A percentile compares a stretch with the other conserved stretches of the same genome.
Evolutionary conservation across 2,113 vertebrate species (phyloP).

Genomic region (Paraplagusia blochii): DNA sequence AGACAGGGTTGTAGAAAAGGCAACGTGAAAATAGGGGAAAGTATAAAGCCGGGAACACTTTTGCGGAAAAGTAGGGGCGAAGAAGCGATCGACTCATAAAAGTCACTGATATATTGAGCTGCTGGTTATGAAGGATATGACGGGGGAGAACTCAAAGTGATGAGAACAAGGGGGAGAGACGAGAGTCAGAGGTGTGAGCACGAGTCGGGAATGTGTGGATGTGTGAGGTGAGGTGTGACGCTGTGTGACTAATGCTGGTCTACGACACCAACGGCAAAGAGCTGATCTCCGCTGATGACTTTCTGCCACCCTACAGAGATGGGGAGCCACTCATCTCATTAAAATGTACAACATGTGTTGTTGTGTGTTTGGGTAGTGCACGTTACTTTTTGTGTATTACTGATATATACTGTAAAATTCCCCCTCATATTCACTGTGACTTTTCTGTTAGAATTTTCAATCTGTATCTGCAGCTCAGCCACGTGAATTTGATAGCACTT

Average conservation of each 20-base stretch:
- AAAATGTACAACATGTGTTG: conserved; percentile 55
- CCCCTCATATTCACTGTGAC: no score
- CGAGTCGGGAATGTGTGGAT: conserved; percentile 39
- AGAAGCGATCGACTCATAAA: conserved; percentile 16
- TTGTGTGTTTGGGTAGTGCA: conserved; percentile 4
- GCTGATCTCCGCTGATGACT: conserved; percentile 66
- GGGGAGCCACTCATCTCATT: conserved; percentile 65
- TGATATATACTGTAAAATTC: no score
- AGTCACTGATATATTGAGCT: neutral
- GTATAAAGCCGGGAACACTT: no score
- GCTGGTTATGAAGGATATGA: conserved; percentile 3
- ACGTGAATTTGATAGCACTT: no score
- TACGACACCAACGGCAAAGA: conserved; percentile 46
- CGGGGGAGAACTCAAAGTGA: neutral
- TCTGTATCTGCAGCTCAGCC: no score
- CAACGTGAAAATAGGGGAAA: no score
- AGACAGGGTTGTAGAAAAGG: conserved; percentile 15
- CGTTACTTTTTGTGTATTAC: neutral
- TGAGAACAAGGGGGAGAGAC: conserved; percentile 5
- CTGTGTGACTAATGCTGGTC: conserved; percentile 58
- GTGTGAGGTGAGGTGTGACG: conserved; percentile 57
- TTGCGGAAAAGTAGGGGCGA: conserved; percentile 20
- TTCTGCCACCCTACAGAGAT: conserved; percentile 54
- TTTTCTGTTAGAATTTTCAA: no score
- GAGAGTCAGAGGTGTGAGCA: conserved; percentile 50